Conservation (phyloP, 2,888 invertebrate genomes). For the Amphiduros pacificus region DNA sequence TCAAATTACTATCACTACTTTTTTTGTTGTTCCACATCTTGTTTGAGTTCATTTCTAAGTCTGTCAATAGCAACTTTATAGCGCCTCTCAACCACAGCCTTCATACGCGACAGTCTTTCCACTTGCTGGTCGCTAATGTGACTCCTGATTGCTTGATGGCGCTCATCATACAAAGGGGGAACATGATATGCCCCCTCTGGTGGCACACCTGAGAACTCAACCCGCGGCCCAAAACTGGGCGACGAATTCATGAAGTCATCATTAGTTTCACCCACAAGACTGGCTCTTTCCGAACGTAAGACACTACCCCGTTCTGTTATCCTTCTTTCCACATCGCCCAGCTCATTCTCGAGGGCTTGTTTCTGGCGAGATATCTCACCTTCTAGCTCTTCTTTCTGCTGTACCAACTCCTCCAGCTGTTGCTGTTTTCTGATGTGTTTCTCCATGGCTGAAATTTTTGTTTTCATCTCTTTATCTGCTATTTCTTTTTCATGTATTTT, state of each 20-base stretch:
- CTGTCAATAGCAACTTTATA: constrained; percentile 38
- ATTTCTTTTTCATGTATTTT: constrained; percentile 42
- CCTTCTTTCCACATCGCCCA: constrained; percentile 41
- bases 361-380: constrained; percentile 46
- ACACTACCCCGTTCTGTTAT: constrained; percentile 40
- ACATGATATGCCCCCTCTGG: too few species aligned
- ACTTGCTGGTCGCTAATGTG: neutral
- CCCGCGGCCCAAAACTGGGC: constrained; percentile 3
- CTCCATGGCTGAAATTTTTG: constrained; percentile 31
- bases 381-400: constrained; percentile 45
- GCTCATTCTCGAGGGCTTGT: constrained; percentile 43
- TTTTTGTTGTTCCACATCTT: too few species aligned
- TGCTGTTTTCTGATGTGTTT: constrained; percentile 38
- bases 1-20: too few species aligned
- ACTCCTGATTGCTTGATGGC: too few species aligned
- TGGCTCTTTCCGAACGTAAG: too few species aligned
- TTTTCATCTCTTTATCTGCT: constrained; percentile 36
- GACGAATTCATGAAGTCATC: neutral
- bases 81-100: constrained; percentile 8
- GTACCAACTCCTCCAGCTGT: constrained; percentile 43
- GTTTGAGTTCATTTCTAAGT: constrained; percentile 37
- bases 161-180: too few species aligned
- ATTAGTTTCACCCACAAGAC: too few species aligned
- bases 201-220: too few species aligned
- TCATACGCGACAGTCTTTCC: constrained; percentile 12